These are phyloP conservation scores for Cichladusa arquata DNA, from an alignment of 2,113 vertebrate genomes.

Conservation along the genomic window DNA sequence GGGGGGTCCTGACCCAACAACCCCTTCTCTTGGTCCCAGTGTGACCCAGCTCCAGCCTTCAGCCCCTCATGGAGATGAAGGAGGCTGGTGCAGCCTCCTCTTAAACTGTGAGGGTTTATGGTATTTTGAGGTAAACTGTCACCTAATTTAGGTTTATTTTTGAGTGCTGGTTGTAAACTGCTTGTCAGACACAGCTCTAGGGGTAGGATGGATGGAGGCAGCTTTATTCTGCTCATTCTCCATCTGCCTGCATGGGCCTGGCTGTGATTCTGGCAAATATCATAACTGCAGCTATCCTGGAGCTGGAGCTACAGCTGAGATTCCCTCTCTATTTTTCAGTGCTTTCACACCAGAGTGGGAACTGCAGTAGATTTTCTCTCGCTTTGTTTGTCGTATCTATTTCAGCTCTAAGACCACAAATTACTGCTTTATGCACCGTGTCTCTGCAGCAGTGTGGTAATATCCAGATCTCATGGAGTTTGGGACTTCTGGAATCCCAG, in stretches of 20 bases:
- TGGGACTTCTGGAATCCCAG: background rate
- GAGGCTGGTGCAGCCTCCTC: background rate
- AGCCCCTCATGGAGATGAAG: background rate
- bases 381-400: background rate
- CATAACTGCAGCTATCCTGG: background rate
- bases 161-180: background rate
- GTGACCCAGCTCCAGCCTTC: background rate
- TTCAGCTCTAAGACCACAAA: slow-evolving; percentile 21
- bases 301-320: background rate
- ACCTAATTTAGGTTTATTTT: slow-evolving; percentile 2
- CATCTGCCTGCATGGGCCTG: background rate
- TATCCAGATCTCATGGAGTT: background rate
- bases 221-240: background rate
- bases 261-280: background rate
- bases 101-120: background rate
- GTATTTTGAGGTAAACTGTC: background rate
- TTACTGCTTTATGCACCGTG: background rate
- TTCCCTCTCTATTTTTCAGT: background rate
- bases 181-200: background rate
- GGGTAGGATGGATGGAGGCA: background rate
- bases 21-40: background rate
- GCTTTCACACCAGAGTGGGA: background rate
- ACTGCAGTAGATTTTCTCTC: background rate
- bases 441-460: background rate
- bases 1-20: background rate